Percentiles rank a stretch among this genome's conserved stretches.
Evolutionary conservation across 1,140 invertebrate species (phyloP).

Genomic region (Hylyphantes graminicola): DNA sequence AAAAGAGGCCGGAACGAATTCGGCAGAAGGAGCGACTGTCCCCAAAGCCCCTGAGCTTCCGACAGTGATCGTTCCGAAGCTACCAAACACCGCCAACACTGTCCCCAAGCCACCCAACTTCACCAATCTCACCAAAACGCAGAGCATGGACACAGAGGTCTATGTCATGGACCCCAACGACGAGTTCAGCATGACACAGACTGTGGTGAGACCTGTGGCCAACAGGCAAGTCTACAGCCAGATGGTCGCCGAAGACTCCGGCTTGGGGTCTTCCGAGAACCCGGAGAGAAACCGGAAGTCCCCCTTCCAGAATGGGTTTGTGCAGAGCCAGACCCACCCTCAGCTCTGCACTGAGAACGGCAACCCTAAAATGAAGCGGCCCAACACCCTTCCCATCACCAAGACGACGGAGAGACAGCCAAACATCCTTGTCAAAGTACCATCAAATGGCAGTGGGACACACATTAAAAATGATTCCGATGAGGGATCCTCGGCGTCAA

Average conservation of each 20-base stretch:
- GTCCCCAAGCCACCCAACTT: conserved; percentile 33
- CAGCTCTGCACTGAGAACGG: conserved; percentile 36
- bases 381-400: conserved; percentile 48
- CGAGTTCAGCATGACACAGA: conserved; percentile 53
- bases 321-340: conserved; percentile 55
- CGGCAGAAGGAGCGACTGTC: conserved; percentile 10
- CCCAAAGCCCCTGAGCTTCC: conserved; percentile 32
- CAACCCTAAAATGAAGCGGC: conserved; percentile 52
- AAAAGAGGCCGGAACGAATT: neutral
- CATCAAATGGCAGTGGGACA: conserved; percentile 67
- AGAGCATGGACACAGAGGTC: conserved; percentile 63
- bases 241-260: conserved; percentile 19
- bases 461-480: conserved; percentile 74
- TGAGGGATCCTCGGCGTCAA: conserved; percentile 73
- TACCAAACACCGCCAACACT: conserved; percentile 30
- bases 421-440: neutral
- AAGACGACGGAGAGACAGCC: neutral
- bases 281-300: conserved; percentile 19
- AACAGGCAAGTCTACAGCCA: conserved; percentile 51
- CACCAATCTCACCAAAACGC: conserved; percentile 48
- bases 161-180: conserved; percentile 41
- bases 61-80: conserved; percentile 50
- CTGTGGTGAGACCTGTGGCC: conserved; percentile 62
- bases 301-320: conserved; percentile 52
- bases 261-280: neutral